These are phyloP conservation scores for Netelia virgata DNA, from an alignment of 2,888 invertebrate species.

Conservation along the genomic window DNA sequence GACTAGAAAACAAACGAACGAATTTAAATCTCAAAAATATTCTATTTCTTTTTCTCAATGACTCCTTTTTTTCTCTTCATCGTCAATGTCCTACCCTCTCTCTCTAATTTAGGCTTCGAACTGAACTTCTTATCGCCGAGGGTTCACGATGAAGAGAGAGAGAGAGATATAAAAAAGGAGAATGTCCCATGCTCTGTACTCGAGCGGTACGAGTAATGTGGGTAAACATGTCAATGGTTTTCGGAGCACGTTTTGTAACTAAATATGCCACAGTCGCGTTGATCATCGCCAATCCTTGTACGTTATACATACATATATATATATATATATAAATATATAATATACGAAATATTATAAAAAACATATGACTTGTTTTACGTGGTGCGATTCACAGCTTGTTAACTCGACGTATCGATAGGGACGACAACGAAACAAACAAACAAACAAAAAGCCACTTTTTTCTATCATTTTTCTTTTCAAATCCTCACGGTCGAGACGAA, in stretches of 20 bases:
- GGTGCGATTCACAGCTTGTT: slow-evolving; percentile 65
- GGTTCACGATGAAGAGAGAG: background rate
- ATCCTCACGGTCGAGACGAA: slow-evolving; percentile 52
- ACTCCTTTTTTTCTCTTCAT: slow-evolving; percentile 31
- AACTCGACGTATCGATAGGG: slow-evolving; percentile 36
- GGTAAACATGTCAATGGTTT: slow-evolving; percentile 26
- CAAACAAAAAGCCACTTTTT: slow-evolving; percentile 43
- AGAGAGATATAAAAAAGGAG: slow-evolving; percentile 18
- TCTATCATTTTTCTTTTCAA: background rate
- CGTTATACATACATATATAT: slow-evolving; percentile 14
- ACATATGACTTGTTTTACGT: slow-evolving; percentile 59
- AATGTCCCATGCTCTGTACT: slow-evolving; percentile 6
- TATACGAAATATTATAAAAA: slow-evolving; percentile 62
- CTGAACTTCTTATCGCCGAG: slow-evolving; percentile 7
- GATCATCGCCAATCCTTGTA: slow-evolving; percentile 32
- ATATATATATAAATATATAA: slow-evolving; percentile 35
- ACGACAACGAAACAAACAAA: slow-evolving; percentile 17
- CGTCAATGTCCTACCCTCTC: background rate
- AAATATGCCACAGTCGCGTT: slow-evolving; percentile 49
- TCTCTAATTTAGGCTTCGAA: slow-evolving; percentile 18
- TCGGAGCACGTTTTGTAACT: slow-evolving; percentile 48
- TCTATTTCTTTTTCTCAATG: slow-evolving; percentile 10
- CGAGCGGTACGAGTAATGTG: slow-evolving; percentile 27
- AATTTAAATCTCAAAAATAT: slow-evolving; percentile 54
- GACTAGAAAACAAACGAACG: slow-evolving; percentile 70